Evolutionary conservation across 2,888 invertebrate species (phyloP).

Genomic region (Sphaerophoria taeniata): DNA sequence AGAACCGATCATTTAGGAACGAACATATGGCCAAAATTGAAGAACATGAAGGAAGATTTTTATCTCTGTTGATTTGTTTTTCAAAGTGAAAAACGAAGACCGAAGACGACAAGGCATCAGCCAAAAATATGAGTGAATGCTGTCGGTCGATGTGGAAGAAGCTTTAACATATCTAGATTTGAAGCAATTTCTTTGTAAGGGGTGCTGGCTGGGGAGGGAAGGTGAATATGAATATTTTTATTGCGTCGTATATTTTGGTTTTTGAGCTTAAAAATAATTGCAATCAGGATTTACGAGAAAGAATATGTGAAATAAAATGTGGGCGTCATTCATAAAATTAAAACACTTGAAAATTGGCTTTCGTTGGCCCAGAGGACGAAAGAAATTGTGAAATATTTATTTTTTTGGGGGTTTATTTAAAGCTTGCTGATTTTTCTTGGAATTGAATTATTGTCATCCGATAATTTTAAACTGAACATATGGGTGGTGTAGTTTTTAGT

Average conservation of each 20-base stretch:
- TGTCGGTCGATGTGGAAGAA: conserved; percentile 23
- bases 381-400: background rate
- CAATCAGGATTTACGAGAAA: background rate
- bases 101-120: conserved; percentile 21
- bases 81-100: background rate
- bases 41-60: conserved; percentile 33
- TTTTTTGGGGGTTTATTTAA: background rate
- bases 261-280: background rate
- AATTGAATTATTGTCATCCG: background rate
- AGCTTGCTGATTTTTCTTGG: background rate
- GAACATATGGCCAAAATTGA: conserved; percentile 64
- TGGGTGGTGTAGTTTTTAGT: too few species aligned
- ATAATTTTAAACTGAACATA: too few species aligned
- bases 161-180: background rate
- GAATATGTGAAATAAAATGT: background rate
- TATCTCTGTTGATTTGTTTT: conserved; percentile 10
- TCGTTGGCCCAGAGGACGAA: too few species aligned
- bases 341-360: background rate
- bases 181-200: background rate
- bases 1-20: conserved; percentile 47
- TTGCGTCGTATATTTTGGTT: conserved; percentile 16
- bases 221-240: background rate
- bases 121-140: conserved; percentile 41
- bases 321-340: conserved; percentile 36
- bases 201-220: background rate